These are phyloP conservation scores for Eufriesea mexicana DNA, from an alignment of 1,140 invertebrate species.

Conservation along the genomic window DNA sequence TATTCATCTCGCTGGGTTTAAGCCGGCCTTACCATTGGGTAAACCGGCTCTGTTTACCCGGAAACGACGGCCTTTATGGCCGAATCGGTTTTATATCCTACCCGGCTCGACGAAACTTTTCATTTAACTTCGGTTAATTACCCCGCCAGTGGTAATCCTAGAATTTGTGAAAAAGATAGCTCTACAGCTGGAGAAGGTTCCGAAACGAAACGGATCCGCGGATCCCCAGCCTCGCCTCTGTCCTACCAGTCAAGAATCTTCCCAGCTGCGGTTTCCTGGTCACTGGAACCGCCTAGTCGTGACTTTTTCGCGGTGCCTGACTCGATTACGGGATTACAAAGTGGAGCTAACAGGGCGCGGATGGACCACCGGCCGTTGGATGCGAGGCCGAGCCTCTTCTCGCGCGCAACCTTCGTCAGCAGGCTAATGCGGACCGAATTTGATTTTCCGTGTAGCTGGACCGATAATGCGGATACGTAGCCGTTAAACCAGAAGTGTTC, in stretches of 20 bases:
- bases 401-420: conserved; percentile 44
- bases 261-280: background rate
- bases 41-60: conserved; percentile 46
- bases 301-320: background rate
- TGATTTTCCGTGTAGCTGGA: conserved; percentile 63
- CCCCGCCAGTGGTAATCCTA: background rate
- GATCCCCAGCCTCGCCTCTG: too few species aligned
- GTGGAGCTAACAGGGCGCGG: background rate
- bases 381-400: background rate
- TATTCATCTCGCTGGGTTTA: conserved; percentile 60
- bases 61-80: conserved; percentile 17
- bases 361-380: background rate
- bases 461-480: conserved; percentile 66
- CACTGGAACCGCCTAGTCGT: background rate
- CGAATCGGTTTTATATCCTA: conserved; percentile 5
- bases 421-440: conserved; percentile 64
- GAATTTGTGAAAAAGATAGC: background rate
- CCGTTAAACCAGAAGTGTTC: conserved; percentile 64
- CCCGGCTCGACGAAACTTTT: conserved; percentile 8
- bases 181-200: background rate
- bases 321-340: conserved; percentile 26
- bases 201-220: background rate
- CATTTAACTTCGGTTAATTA: conserved; percentile 21
- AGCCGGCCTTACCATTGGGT: conserved; percentile 19
- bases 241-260: background rate